phyloP scores from a whole-genome alignment of 2,888 invertebrate genomes.

The Lepeophtheirus nordmannii region DNA sequence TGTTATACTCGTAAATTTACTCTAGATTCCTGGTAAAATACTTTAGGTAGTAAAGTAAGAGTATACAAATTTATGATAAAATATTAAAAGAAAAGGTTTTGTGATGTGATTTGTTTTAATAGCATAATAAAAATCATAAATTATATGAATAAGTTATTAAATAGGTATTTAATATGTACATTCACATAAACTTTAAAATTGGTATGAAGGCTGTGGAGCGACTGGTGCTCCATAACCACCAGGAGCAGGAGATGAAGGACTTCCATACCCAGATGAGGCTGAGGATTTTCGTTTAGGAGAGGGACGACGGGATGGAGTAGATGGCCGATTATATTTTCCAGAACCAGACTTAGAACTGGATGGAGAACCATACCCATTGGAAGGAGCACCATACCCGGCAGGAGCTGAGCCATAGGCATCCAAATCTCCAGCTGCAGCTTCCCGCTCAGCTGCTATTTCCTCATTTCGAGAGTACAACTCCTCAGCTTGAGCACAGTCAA shows the following conservation, averaged over 20 bases:
- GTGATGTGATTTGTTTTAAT: too few relatives aligned
- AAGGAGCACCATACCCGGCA: neutral
- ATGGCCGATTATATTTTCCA: neutral
- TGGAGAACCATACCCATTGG: neutral
- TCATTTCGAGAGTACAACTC: conserved; percentile 1
- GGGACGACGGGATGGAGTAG: neutral
- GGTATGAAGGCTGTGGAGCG: neutral
- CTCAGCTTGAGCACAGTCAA: conserved; percentile 13
- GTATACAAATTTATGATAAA: too few relatives aligned
- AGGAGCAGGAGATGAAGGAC: conserved; percentile 5
- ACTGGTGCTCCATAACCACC: neutral
- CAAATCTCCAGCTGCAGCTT: conserved; percentile 5
- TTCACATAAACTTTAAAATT: neutral
- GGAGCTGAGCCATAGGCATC: neutral
- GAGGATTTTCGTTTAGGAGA: neutral
- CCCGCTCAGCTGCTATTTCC: conserved; percentile 10
- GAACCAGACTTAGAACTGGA: neutral
- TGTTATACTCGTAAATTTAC: too few relatives aligned
- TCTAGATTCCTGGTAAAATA: too few relatives aligned
- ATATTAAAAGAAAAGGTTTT: too few relatives aligned
- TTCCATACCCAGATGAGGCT: conserved; percentile 1
- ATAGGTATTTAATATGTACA: too few relatives aligned
- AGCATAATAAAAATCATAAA: too few relatives aligned
- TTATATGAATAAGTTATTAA: too few relatives aligned
- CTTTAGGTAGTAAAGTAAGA: too few relatives aligned